Evolutionary conservation across 2,888 invertebrate genomes (phyloP).

Genomic region (Drosophila neotestacea): DNA sequence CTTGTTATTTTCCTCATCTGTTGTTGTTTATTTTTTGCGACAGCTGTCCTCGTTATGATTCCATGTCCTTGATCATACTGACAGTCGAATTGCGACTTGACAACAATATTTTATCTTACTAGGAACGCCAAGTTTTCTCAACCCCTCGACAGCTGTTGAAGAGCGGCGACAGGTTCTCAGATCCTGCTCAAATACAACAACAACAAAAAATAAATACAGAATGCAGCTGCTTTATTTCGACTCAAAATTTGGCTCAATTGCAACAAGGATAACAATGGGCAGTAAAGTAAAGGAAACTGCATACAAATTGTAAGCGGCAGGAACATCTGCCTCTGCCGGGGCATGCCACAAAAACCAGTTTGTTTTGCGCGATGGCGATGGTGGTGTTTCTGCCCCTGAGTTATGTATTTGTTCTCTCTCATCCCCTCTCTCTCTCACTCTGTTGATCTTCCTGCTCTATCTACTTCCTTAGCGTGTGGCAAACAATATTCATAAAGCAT

Average conservation of each 20-base stretch:
- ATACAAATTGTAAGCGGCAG: slow-evolving; percentile 25
- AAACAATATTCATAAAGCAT: slow-evolving; percentile 41
- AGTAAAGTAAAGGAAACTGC: slow-evolving; percentile 18
- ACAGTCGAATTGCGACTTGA: slow-evolving; percentile 22
- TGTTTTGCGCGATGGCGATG: slow-evolving; percentile 4
- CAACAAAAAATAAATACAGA: neutral
- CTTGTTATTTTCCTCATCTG: neutral
- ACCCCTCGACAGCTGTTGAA: slow-evolving; percentile 26
- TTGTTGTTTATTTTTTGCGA: slow-evolving; percentile 31
- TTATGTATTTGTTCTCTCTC: slow-evolving; percentile 6
- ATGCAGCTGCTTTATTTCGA: slow-evolving; percentile 30
- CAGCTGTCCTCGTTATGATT: slow-evolving; percentile 31
- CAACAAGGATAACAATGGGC: slow-evolving; percentile 44
- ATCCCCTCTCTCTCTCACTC: neutral
- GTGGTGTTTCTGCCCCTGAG: slow-evolving; percentile 20
- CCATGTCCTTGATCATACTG: slow-evolving; percentile 33
- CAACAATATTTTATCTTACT: slow-evolving; percentile 11
- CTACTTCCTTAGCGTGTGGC: slow-evolving; percentile 35
- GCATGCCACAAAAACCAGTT: slow-evolving; percentile 52
- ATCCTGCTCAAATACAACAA: neutral
- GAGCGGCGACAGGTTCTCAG: slow-evolving; percentile 20
- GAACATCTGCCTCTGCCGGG: slow-evolving; percentile 44
- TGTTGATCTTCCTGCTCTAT: neutral
- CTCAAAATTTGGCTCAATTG: slow-evolving; percentile 33
- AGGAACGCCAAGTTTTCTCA: slow-evolving; percentile 9